Conservation (phyloP, 2,888 invertebrate species). For the Trilocha varians region DNA sequence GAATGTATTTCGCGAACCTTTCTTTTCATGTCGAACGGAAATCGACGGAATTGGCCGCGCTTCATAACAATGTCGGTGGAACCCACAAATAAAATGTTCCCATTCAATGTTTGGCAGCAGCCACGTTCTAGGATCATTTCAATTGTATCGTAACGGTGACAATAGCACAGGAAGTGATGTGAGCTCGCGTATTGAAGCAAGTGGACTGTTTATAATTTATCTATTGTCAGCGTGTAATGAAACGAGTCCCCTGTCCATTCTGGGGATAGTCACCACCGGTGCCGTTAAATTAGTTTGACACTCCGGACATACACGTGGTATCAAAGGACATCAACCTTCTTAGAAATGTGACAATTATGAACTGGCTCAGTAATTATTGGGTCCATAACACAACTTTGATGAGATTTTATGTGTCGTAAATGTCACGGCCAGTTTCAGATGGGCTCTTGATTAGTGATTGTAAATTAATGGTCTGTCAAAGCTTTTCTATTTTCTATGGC, state of each 20-base stretch:
- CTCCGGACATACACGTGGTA: conserved; percentile 26
- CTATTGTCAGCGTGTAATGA: conserved; percentile 57
- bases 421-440: conserved; percentile 4
- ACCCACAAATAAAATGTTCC: conserved; percentile 58
- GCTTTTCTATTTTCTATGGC: not conserved
- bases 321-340: not conserved
- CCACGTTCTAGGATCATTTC: conserved; percentile 64
- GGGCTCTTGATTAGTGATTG: conserved; percentile 5
- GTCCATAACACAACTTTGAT: conserved; percentile 1
- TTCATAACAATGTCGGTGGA: conserved; percentile 50
- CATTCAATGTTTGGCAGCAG: conserved; percentile 46
- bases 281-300: conserved; percentile 55
- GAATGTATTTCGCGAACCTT: conserved; percentile 44
- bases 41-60: conserved; percentile 50
- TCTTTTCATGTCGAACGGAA: conserved; percentile 57
- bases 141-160: conserved; percentile 67
- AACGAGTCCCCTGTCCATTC: conserved; percentile 54
- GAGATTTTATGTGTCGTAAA: conserved; percentile 6
- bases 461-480: not conserved
- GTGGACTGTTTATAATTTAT: conserved; percentile 73
- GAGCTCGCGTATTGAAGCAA: conserved; percentile 61
- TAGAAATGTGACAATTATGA: not conserved
- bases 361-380: not conserved
- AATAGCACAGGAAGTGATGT: conserved; percentile 69
- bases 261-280: conserved; percentile 37